These are phyloP conservation scores for Linyphia triangularis DNA, from an alignment of 2,888 invertebrate species.

Conservation along the genomic window DNA sequence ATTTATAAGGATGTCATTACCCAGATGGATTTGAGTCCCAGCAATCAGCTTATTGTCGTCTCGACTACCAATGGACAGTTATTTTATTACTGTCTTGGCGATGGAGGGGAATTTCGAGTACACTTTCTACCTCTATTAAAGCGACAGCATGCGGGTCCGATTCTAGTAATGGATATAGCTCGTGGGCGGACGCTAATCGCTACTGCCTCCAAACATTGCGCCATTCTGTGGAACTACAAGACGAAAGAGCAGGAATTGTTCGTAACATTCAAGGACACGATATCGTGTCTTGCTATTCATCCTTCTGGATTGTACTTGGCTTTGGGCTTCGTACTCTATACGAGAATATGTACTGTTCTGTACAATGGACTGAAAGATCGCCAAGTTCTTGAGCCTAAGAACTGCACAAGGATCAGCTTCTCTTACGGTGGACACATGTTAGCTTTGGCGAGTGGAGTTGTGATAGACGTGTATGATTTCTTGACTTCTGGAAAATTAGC, in stretches of 20 bases:
- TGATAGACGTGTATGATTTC: slow-evolving; percentile 36
- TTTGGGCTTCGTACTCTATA: slow-evolving; percentile 13
- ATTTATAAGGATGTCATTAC: not conserved
- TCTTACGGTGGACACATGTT: slow-evolving; percentile 42
- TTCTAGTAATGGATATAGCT: slow-evolving; percentile 28
- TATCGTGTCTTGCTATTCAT: slow-evolving; percentile 21
- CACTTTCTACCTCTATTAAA: slow-evolving; percentile 4
- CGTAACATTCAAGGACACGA: slow-evolving; percentile 17
- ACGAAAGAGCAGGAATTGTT: slow-evolving; percentile 41
- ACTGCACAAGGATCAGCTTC: slow-evolving; percentile 5
- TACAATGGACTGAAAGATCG: slow-evolving; percentile 14
- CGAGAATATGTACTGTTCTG: slow-evolving; percentile 24
- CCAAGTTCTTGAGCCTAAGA: not conserved
- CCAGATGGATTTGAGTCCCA: not conserved
- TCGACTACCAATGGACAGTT: slow-evolving; percentile 29
- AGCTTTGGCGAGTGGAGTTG: not conserved
- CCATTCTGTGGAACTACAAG: slow-evolving; percentile 54
- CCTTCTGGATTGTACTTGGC: slow-evolving; percentile 49
- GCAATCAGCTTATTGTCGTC: not conserved
- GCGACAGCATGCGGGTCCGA: slow-evolving; percentile 7
- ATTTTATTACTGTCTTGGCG: not conserved
- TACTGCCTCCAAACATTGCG: not conserved
- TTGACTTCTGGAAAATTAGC: not conserved
- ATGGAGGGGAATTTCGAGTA: not conserved
- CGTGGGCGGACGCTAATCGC: slow-evolving; percentile 40